A percentile compares a stretch with the other conserved stretches of the same genome.
Evolutionary conservation across 92 coral and sea anemone species (phyloP).

Genomic region (Isaurus tuberculatus): DNA sequence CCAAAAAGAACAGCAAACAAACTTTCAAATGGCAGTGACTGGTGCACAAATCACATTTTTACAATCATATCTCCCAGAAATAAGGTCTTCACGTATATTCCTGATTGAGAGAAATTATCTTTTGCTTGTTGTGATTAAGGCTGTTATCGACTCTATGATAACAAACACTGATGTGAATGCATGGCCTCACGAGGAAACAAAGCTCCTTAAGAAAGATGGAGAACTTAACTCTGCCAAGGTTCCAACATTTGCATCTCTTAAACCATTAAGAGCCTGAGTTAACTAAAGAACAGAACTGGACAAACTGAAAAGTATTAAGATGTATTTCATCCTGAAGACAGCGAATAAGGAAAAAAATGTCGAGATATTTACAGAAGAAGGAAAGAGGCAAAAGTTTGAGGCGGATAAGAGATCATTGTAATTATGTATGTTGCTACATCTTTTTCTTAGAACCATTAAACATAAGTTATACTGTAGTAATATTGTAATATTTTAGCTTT

Average conservation of each 20-base stretch:
- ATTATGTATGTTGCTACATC: too few relatives aligned
- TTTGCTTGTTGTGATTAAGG: constrained; percentile 51
- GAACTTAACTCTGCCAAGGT: constrained; percentile 11
- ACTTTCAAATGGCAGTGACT: constrained; percentile 60
- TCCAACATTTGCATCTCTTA: constrained; percentile 59
- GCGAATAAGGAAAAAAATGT: too few relatives aligned
- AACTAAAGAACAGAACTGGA: too few relatives aligned
- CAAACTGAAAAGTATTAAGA: too few relatives aligned
- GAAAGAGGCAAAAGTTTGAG: too few relatives aligned
- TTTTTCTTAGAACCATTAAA: too few relatives aligned
- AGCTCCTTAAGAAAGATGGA: constrained; percentile 3
- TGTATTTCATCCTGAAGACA: too few relatives aligned
- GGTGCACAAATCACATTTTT: constrained; percentile 57
- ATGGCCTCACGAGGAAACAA: constrained; percentile 73
- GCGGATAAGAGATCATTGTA: too few relatives aligned
- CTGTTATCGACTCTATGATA: constrained; percentile 59
- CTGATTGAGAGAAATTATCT: constrained; percentile 58
- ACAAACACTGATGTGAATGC: constrained; percentile 43
- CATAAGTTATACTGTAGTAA: too few relatives aligned
- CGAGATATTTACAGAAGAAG: too few relatives aligned
- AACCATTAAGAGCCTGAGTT: constrained; percentile 60
- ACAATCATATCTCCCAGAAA: constrained; percentile 66
- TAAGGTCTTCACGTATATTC: constrained; percentile 38
- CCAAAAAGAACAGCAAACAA: constrained; percentile 31
- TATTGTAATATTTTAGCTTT: too few relatives aligned